These are phyloP conservation scores for Hypena proboscidalis DNA, from an alignment of 2,888 invertebrate genomes.

Conservation along the genomic window DNA sequence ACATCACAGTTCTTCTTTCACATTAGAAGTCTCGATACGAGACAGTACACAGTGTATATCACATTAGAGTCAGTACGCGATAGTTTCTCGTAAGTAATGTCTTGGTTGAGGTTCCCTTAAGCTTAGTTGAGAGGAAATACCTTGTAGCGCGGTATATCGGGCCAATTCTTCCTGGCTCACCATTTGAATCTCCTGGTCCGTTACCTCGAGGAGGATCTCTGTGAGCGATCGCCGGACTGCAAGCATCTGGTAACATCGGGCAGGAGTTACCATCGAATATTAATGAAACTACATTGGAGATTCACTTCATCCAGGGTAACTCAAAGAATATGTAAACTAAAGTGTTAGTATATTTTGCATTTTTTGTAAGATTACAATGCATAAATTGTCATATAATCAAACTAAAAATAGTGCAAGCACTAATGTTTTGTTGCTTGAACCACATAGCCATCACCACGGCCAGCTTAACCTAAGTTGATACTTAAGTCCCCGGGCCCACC, in stretches of 20 bases:
- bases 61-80: conserved; percentile 68
- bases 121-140: conserved; percentile 86
- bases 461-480: too few species aligned
- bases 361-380: too few species aligned
- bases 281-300: conserved; percentile 4
- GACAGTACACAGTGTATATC: conserved; percentile 55
- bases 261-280: background rate
- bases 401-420: too few species aligned
- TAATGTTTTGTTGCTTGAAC: too few species aligned
- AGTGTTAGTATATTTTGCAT: too few species aligned
- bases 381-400: too few species aligned
- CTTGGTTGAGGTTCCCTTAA: conserved; percentile 63
- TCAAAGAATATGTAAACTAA: too few species aligned
- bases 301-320: too few species aligned
- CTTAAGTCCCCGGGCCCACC: too few species aligned
- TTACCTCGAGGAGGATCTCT: conserved; percentile 97
- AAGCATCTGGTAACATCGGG: conserved; percentile 88
- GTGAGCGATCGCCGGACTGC: conserved; percentile 95
- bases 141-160: conserved; percentile 93
- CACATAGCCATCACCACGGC: too few species aligned
- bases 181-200: conserved; percentile 93
- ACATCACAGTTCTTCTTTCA: conserved; percentile 61
- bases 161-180: conserved; percentile 94
- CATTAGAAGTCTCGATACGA: conserved; percentile 41
- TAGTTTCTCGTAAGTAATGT: conserved; percentile 60